Percentiles rank a stretch among this genome's conserved stretches.
These are phyloP conservation scores for Podiceps cristatus DNA, from an alignment of 2,113 vertebrate species.

Conservation along the genomic window DNA sequence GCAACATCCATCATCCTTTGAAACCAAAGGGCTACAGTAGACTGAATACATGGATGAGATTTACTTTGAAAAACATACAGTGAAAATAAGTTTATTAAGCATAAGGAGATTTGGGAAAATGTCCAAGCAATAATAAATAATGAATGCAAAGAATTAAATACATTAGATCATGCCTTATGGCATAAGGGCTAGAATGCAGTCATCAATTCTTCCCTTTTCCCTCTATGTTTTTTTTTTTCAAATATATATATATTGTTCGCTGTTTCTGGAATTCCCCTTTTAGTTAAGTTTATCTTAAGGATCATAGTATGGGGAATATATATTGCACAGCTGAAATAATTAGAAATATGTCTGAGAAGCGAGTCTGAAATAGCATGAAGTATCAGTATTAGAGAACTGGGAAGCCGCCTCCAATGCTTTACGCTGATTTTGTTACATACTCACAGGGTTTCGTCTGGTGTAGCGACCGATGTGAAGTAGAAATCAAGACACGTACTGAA, in stretches of 20 bases:
- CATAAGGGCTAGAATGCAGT: not conserved
- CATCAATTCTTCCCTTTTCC: not conserved
- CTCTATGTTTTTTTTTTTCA: not conserved
- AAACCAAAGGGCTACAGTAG: not conserved
- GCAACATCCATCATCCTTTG: not conserved
- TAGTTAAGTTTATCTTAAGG: not conserved
- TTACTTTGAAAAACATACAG: not conserved
- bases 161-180: not conserved
- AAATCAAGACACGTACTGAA: not conserved
- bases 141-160: not conserved
- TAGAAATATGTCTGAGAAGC: not conserved
- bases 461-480: accelerated
- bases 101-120: not conserved
- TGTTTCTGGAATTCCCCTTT: not conserved
- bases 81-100: conserved; percentile 16
- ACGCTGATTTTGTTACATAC: accelerated
- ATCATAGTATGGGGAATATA: accelerated
- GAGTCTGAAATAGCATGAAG: not conserved
- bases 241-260: not conserved
- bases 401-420: not conserved
- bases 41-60: not conserved
- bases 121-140: not conserved
- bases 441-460: not conserved
- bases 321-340: not conserved
- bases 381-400: accelerated